Evolutionary conservation across 2,888 invertebrate species (phyloP).

Genomic region (Spilosoma lubricipeda): DNA sequence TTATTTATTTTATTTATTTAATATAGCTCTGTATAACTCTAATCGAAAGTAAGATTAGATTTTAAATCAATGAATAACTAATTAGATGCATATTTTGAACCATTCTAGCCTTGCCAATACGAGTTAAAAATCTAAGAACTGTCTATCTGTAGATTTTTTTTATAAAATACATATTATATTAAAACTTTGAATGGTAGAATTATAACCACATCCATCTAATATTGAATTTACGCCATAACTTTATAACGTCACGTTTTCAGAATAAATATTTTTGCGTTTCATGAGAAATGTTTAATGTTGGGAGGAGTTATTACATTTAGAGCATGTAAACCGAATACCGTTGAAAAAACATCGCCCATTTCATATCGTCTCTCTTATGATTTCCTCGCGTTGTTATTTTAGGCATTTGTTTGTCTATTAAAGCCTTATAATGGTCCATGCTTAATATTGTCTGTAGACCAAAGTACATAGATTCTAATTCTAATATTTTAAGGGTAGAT

Average conservation of each 20-base stretch:
- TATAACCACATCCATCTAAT: slow-evolving; percentile 38
- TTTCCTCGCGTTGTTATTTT: background rate
- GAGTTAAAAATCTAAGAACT: background rate
- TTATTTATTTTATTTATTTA: too few relatives aligned
- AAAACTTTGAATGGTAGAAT: slow-evolving; percentile 35
- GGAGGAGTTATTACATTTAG: background rate
- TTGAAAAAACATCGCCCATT: slow-evolving; percentile 3
- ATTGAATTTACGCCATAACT: slow-evolving; percentile 42
- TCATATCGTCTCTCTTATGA: background rate
- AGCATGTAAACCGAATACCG: background rate
- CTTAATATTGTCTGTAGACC: background rate
- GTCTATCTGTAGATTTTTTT: too few relatives aligned
- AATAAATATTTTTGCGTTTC: slow-evolving; percentile 31
- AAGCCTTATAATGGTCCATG: background rate
- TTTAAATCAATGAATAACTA: background rate
- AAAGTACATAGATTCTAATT: background rate
- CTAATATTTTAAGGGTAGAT: background rate
- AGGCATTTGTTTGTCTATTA: slow-evolving; percentile 1
- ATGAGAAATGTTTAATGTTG: background rate
- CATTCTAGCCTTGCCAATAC: too few relatives aligned
- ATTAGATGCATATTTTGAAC: background rate
- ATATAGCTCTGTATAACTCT: too few relatives aligned
- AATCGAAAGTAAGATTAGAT: too few relatives aligned
- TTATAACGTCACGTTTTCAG: slow-evolving; percentile 46
- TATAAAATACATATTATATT: slow-evolving; percentile 14